Evolutionary conservation across 2,797 vertebrate genomes (phyloP), one percentile per base, ranked within the genome.

Genomic region (Coregonus sp.): DNA sequence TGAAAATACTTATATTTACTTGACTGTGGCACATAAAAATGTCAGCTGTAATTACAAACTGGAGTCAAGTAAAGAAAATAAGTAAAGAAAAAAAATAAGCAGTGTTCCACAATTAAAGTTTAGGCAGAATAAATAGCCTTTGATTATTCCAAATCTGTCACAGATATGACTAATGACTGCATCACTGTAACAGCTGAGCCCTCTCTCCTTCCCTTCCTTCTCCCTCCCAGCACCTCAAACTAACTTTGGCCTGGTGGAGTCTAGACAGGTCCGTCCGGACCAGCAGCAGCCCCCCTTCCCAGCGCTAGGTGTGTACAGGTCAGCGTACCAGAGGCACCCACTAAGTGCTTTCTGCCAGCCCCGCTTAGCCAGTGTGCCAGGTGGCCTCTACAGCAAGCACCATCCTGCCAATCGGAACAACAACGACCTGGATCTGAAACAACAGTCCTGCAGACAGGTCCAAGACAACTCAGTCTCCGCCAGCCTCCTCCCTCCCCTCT

Each of bases 181-280:
- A 69, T 78, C 80, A 83, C 85, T 65, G 79, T 70, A 80, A 74
- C 77, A 80, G 80, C 81, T 89, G 82, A 84, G 79, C 77, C 31
- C 74, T 74, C 76, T 73, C 76, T 75, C 74, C 9, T 47, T 47
- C 40, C 9, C 40, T 68, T 73, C 61, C 63, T 25, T 20, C 72
- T 25, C n/a, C 33, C 81, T 82, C 79, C 88, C 89, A 96, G 95
- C 80, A 18, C 93, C 94, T 78, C 94, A 93, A 40, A 95, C 93
- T 31, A 93, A 92, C 84, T 93, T 92, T 0, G 94, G 95, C 61
- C 90, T 90, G 2, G 84, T 71, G 0, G 77, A 92, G 83, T 84
- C 80, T 35, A 87, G 93, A 87, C 86, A 80, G 83, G 86, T 82
- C 29, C 78, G 65, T 66, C 88, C 90, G 85, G 77, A 79, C 0